Base-by-base conservation (phyloP, 2,113 vertebrate genomes). In the Halcyon malimbica region DNA sequence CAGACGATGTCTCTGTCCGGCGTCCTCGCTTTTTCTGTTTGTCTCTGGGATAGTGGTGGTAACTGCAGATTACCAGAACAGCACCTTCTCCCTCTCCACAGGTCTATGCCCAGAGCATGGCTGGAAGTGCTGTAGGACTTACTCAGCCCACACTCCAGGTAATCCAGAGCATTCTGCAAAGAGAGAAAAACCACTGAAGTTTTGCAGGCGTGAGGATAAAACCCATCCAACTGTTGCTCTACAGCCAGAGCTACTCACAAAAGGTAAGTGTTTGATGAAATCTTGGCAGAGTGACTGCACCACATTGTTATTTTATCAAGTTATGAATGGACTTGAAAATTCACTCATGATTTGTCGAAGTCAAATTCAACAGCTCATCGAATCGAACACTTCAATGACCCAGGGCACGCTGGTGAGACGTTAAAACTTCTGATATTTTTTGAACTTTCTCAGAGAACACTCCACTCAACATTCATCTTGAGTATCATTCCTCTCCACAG, bases 1-100 rank as follows among this genome's bases (percentile, higher is more conserved):
- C 98, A 98, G 79, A 99, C 90, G 0, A 97, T 80, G 42, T 99
- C 98, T 37, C 98, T 98, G 39, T 99, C 99, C 0, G 99, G 99
- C 0, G 98, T 99, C 57, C 93, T 96, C 2, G 98, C 98, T 68
- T 94, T 98, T 90, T 99, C 99, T 0, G 96, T 97, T 89, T 99
- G 99, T 81, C 99, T 98, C 96, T 99, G 99, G 67, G 99, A 98
- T 93, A 99, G 89, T 0, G 99, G 99, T 0, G 99, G 99, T 84
- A 99, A 96, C 97, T 99, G 98, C 82, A 99, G 95, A 75, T 98
- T 99, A 39, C 99, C 99, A 5, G 99, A 99, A 84, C 98, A 99
- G 17, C 99, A 99, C 7, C 99, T 95, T 83, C 98, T 98, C 67
- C 99, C 99, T 90, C 98, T 97, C 98, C 98, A 99, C 78, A 99